Percentiles rank a stretch among this genome's conserved stretches.
These are phyloP conservation scores for Dicerorhinus sumatrensis DNA, from an alignment of 2,113 vertebrate species.

Conservation along the genomic window DNA sequence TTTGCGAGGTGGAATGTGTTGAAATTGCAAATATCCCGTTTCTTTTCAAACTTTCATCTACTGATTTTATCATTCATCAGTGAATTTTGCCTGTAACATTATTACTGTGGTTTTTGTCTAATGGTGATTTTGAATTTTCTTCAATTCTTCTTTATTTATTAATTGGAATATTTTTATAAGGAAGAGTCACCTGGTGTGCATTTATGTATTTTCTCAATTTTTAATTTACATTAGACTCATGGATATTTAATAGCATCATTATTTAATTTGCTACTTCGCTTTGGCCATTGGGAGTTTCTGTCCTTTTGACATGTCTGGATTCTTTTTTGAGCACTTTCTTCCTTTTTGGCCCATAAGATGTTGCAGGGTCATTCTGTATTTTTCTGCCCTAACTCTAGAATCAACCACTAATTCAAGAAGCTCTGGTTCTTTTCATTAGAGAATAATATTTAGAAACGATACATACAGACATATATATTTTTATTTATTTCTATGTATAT, in stretches of 20 bases:
- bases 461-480: neutral
- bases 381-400: neutral
- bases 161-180: neutral
- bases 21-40: neutral
- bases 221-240: neutral
- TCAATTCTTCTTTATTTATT: neutral
- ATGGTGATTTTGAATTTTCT: neutral
- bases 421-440: neutral
- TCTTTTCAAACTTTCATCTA: neutral
- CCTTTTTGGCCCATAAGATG: neutral
- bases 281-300: neutral
- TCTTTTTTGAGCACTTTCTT: neutral
- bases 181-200: neutral
- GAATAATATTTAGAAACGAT: neutral
- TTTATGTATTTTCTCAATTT: neutral
- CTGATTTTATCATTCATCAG: neutral
- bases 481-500: neutral
- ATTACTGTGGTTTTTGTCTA: neutral
- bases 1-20: neutral
- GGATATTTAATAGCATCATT: neutral
- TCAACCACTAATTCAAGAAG: neutral
- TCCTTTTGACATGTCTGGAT: neutral
- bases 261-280: neutral
- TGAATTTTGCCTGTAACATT: neutral
- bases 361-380: neutral